Percentiles rank a stretch among this genome's conserved stretches.
Conservation (phyloP, 2,888 invertebrate species). For the Drosophila picticornis region DNA sequence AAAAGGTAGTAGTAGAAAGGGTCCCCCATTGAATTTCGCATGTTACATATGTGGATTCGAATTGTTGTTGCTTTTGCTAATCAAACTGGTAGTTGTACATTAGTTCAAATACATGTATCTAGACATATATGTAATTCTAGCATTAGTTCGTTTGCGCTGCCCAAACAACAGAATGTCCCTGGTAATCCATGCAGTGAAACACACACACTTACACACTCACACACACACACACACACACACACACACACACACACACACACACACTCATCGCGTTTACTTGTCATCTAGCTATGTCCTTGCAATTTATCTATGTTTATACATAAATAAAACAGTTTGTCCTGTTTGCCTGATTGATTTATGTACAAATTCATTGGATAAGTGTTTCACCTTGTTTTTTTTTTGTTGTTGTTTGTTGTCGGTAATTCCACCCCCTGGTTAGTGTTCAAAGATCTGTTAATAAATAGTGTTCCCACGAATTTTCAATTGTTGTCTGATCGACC, state of each 20-base stretch:
- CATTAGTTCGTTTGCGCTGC: conserved; percentile 47
- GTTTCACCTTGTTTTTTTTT: conserved; percentile 6
- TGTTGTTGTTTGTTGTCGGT: background rate
- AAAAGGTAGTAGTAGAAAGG: conserved; percentile 53
- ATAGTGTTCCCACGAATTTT: background rate
- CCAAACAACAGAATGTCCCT: conserved; percentile 4
- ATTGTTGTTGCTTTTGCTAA: conserved; percentile 53
- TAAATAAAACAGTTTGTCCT: conserved; percentile 1
- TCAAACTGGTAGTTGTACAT: conserved; percentile 44
- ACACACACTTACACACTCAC: background rate
- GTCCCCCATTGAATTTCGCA: conserved; percentile 74
- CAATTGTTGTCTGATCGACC: conserved; percentile 1
- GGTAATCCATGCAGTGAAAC: conserved; percentile 15
- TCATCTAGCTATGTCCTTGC: conserved; percentile 43
- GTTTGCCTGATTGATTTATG: background rate
- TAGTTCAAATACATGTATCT: conserved; percentile 37
- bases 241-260: conserved; percentile 13
- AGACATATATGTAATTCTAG: conserved; percentile 33
- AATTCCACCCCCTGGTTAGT: background rate
- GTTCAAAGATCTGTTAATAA: background rate
- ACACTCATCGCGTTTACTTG: conserved; percentile 18
- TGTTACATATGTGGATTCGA: conserved; percentile 74
- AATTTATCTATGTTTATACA: conserved; percentile 15
- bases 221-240: conserved; percentile 2
- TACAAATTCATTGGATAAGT: conserved; percentile 8